Evolutionary conservation across 2,797 vertebrate species (phyloP), one percentile per base, ranked within the genome.

Genomic region (Halcyon badia): DNA sequence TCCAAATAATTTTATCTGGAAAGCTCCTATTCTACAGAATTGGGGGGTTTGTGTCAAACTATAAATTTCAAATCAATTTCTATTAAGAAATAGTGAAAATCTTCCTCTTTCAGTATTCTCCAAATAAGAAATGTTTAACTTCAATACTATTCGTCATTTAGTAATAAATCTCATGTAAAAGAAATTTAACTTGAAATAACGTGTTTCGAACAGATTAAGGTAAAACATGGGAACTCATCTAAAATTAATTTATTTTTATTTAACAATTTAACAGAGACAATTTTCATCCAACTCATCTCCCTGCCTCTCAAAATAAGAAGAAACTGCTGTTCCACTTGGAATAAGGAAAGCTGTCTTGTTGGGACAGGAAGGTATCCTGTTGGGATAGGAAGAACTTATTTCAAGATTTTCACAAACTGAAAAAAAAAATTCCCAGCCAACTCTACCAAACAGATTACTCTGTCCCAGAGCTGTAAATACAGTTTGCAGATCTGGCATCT

Each of bases 401-500:
- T 84, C 26, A 35, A 60, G 42, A 71, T 70, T 92, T 87, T 69
- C 54, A 56, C 20, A 69, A 60, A 28, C 8, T 22, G n/a, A 66
- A 85, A 82, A 84, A 80, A 61, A 4, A 6, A 51, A 28, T 10
- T 86, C 17, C 49, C 31, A 79, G 31, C 13, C 37, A 82, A n/a
- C 25, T 52, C 35, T 83, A 57, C 28, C 65, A 64, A 77, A 72
- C 5, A 78, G 33, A 33, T 24, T 31, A 35, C 52, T n/a, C 31
- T 75, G 76, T 78, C 65, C 89, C 52, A 75, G 83, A 89, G 87
- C 35, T 89, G 60, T 84, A 84, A 52, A 60, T 46, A 39, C 39
- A 85, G 46, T 85, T 96, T 83, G 72, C 83, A 92, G 64, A 73
- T 89, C 93, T 87, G 79, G 65, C 87, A 81, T 86, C 82, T 87